phyloP scores from a whole-genome alignment of 1,140 invertebrate species.

The Dermatophagoides farinae region DNA sequence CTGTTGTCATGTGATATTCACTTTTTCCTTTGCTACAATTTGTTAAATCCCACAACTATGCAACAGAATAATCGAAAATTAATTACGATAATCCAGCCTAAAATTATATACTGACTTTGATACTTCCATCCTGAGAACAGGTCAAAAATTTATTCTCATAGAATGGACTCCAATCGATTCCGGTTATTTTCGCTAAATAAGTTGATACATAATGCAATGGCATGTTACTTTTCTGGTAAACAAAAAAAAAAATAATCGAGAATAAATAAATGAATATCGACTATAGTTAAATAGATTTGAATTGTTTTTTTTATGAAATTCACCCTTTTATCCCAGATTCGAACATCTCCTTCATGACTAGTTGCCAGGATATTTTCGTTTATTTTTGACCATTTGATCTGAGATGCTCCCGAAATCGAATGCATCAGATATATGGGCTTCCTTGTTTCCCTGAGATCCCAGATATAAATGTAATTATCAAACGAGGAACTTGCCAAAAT shows the following conservation, averaged over 20 bases:
- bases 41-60: slow-evolving; percentile 61
- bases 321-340: slow-evolving; percentile 74
- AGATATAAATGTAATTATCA: slow-evolving; percentile 77
- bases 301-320: slow-evolving; percentile 3
- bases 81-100: not conserved
- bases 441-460: slow-evolving; percentile 44
- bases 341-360: slow-evolving; percentile 79
- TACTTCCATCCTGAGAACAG: slow-evolving; percentile 76
- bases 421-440: slow-evolving; percentile 57
- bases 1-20: slow-evolving; percentile 57
- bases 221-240: slow-evolving; percentile 43
- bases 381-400: slow-evolving; percentile 79
- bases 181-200: slow-evolving; percentile 75
- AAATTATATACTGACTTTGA: slow-evolving; percentile 35
- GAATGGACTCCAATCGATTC: slow-evolving; percentile 74
- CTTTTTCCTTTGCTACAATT: slow-evolving; percentile 44
- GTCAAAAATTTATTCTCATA: slow-evolving; percentile 61
- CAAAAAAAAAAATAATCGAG: slow-evolving; percentile 5
- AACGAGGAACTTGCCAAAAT: slow-evolving; percentile 75
- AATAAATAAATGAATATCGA: no score
- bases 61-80: slow-evolving; percentile 18
- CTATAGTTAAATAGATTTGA: no score
- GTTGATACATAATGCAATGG: slow-evolving; percentile 81
- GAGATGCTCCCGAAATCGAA: slow-evolving; percentile 66
- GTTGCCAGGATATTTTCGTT: slow-evolving; percentile 64